A percentile compares a stretch with the other conserved stretches of the same genome.
Conservation (phyloP, 23 tunicate species). For the Diplosoma virens region DNA sequence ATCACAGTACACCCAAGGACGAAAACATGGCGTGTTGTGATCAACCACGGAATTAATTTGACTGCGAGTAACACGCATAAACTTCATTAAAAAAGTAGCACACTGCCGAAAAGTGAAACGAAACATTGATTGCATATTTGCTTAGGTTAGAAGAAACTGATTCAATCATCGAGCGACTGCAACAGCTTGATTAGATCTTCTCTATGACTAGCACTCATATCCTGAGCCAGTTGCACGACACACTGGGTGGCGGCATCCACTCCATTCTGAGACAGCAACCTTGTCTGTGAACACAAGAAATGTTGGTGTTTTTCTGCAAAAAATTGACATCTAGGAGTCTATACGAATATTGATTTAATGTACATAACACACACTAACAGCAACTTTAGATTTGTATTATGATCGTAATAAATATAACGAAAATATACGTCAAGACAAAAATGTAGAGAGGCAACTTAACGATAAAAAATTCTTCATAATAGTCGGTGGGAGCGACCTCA, state of each 20-base stretch:
- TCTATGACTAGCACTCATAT: constrained; percentile 43
- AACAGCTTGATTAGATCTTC: constrained; percentile 46
- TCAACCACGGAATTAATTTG: too few species aligned
- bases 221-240: constrained; percentile 67
- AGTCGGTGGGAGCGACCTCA: too few species aligned
- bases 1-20: too few species aligned
- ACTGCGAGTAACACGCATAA: too few species aligned
- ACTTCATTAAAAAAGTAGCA: too few species aligned
- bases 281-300: constrained; percentile 14
- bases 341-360: too few species aligned
- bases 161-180: constrained; percentile 15
- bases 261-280: constrained; percentile 33
- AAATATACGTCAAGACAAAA: background rate
- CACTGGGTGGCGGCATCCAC: constrained; percentile 80
- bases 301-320: background rate
- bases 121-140: too few species aligned
- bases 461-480: background rate
- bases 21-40: too few species aligned
- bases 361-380: too few species aligned
- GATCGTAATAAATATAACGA: background rate
- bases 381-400: too few species aligned
- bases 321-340: too few species aligned
- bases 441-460: background rate
- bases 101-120: too few species aligned
- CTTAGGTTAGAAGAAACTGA: background rate